A percentile compares a stretch with the other conserved stretches of the same genome.
phyloP scores from a whole-genome alignment of 2,888 invertebrate species.

The Sussaba pulchella region DNA sequence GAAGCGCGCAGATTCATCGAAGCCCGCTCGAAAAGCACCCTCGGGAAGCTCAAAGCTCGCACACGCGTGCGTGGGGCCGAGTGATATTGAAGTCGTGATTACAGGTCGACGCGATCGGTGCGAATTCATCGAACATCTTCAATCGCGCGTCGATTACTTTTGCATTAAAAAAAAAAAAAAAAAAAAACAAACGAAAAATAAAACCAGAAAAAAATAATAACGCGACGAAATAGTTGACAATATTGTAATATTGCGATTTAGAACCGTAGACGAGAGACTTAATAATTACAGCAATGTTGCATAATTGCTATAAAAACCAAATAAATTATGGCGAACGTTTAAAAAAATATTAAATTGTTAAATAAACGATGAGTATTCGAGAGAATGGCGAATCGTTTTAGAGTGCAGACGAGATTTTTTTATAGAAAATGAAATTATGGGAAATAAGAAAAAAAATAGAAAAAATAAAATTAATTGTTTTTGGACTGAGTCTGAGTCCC shows the following conservation, averaged over 20 bases:
- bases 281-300: conserved; percentile 48
- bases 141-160: conserved; percentile 16
- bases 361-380: conserved; percentile 12
- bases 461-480: background rate
- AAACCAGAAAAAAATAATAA: background rate
- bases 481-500: conserved; percentile 6
- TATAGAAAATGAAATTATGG: conserved; percentile 49
- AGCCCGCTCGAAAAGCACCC: background rate
- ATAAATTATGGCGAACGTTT: too few relatives aligned
- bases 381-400: conserved; percentile 25
- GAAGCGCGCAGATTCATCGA: conserved; percentile 7
- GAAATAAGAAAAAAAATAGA: conserved; percentile 28
- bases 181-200: background rate
- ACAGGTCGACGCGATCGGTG: conserved; percentile 8
- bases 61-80: background rate
- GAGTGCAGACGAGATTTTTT: conserved; percentile 47
- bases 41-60: background rate
- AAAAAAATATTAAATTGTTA: too few relatives aligned
- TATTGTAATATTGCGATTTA: conserved; percentile 58
- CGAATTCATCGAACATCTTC: conserved; percentile 5
- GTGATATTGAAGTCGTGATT: conserved; percentile 25
- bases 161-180: background rate
- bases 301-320: conserved; percentile 16
- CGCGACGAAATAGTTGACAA: conserved; percentile 63
- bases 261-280: conserved; percentile 49